phyloP scores from a whole-genome alignment of 1,140 invertebrate genomes.

The Mya arenaria region DNA sequence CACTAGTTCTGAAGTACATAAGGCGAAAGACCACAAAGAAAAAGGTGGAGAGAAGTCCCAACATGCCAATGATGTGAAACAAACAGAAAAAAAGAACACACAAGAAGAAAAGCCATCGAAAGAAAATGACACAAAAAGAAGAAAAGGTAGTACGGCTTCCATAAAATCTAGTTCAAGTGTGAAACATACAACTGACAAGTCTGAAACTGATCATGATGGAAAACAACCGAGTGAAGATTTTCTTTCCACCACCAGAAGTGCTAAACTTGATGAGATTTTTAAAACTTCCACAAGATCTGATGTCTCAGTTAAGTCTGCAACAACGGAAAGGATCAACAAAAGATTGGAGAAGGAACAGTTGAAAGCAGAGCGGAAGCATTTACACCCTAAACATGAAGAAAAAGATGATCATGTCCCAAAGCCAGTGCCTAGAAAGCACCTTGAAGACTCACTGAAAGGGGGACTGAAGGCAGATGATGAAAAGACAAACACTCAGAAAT shows the following conservation, averaged over 20 bases:
- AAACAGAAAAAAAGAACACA: background rate
- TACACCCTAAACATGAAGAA: background rate
- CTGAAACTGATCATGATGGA: background rate
- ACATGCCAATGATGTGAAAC: background rate
- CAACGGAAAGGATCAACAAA: background rate
- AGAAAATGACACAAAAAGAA: background rate
- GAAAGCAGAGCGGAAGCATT: background rate
- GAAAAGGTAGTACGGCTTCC: too few species aligned
- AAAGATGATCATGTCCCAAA: background rate
- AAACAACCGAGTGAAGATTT: background rate
- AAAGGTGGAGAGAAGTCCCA: background rate
- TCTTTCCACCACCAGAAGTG: background rate
- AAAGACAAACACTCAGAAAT: background rate
- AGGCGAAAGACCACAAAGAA: background rate
- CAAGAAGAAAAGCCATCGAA: background rate
- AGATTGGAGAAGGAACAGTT: background rate
- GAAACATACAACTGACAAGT: background rate
- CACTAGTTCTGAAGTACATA: background rate
- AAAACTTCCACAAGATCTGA: background rate
- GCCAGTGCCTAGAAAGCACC: background rate
- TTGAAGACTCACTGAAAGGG: background rate
- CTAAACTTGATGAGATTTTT: slow-evolving; percentile 5
- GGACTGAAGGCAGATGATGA: too few species aligned
- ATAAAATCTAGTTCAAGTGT: background rate
- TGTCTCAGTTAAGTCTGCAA: background rate